Conservation (phyloP, 2,888 invertebrate genomes). For the Dolichopus griseipennis region DNA sequence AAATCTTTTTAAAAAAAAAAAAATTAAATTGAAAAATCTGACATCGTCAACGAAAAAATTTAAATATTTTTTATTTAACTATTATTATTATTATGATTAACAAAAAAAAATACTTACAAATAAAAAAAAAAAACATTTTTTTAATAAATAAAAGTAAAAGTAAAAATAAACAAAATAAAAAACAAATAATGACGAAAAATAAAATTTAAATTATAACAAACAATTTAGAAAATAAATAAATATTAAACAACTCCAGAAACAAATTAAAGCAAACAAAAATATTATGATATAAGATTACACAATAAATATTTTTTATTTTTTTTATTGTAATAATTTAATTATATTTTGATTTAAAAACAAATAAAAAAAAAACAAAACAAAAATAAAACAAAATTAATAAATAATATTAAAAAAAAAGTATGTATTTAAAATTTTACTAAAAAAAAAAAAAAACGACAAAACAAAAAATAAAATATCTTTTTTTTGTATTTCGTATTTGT, state of each 20-base stretch:
- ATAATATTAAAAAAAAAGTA: background rate
- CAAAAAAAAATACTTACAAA: conserved; percentile 23
- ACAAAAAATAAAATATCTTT: background rate
- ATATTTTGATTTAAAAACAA: background rate
- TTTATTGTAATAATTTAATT: background rate
- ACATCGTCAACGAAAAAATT: conserved; percentile 18
- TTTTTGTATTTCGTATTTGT: background rate
- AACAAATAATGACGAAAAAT: conserved; percentile 24
- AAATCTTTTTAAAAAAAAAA: background rate
- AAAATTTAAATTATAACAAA: no score
- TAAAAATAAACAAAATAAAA: conserved; percentile 22
- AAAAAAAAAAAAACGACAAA: background rate
- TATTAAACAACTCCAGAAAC: no score
- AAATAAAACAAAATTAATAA: background rate
- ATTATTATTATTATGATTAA: conserved; percentile 31
- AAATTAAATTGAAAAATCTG: no score
- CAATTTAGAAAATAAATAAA: no score
- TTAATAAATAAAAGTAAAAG: conserved; percentile 18
- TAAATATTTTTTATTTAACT: conserved; percentile 23
- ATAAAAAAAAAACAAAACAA: background rate
- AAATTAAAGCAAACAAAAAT: no score
- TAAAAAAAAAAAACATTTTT: conserved; percentile 22
- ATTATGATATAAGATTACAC: background rate
- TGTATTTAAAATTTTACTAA: background rate
- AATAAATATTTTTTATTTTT: background rate